Evolutionary conservation across 2,113 vertebrate species (phyloP), one percentile per base, ranked within the genome.

Genomic region (Phaetusa simplex): DNA sequence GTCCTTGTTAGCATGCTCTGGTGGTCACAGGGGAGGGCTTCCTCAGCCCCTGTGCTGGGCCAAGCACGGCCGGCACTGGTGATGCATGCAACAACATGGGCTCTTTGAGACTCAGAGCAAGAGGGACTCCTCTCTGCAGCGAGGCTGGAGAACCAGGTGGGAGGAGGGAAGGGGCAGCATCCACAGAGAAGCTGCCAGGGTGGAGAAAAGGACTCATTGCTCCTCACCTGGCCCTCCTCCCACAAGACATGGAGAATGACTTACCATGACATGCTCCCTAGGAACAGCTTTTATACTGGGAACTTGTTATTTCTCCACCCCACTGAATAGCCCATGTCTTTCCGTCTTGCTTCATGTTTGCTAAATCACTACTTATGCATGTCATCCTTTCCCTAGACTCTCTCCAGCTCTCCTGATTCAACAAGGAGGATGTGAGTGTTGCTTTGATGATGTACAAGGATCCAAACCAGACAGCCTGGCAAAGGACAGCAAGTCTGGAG

Each of bases 21-120:
- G 50, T 67, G 53, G 18, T 24, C n/a, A 9, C 2, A 3, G 36
- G 19, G 49, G 38, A 82, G 8, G 21, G 29, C 32, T 94, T 91
- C 45, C 55, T 82, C 24, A 29, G 27, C 8, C 9, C 12, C 32
- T 2, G 0, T 14, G 3, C 49, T 62, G 52, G 23, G 55, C 36
- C 47, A 82, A 64, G 24, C 1, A 0, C 1, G 0, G 21, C 34
- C 27, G 49, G 32, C 23, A 7, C 47, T 72, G 27, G 50, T 32
- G 30, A 62, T 2, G 1, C 15, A 20, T 2, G 6, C 1, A 6
- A n/a, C 16, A 71, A 6, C 12, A 9, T 6, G 11, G 50, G 34
- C 10, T 58, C 53, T 58, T 78, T 32, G 13, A 69, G 19, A 24
- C 21, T 65, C 29, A 59, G 40, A 70, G 23, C 45, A 83, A 64